These are phyloP conservation scores for Odontomachus brunneus DNA, from an alignment of 1,140 invertebrate species.

Conservation along the genomic window DNA sequence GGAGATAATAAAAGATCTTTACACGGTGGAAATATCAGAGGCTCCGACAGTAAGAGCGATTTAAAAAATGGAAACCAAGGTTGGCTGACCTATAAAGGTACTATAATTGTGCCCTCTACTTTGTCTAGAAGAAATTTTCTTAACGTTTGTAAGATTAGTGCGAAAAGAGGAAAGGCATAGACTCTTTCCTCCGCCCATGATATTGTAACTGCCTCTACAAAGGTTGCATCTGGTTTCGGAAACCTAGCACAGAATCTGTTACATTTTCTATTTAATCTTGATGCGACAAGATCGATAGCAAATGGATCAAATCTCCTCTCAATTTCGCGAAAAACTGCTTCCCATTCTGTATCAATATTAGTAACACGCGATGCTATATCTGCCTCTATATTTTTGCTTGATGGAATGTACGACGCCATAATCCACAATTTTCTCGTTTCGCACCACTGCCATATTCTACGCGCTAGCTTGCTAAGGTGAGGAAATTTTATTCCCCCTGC, in stretches of 20 bases:
- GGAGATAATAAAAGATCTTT: neutral
- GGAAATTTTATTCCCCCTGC: neutral
- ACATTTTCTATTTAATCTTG: no score
- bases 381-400: no score
- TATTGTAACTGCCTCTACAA: neutral
- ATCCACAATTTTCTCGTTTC: no score
- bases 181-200: neutral
- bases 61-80: conserved; percentile 24
- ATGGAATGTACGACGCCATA: no score
- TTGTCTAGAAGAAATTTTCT: neutral
- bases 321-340: conserved; percentile 3
- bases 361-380: no score
- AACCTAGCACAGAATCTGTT: no score
- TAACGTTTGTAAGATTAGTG: conserved; percentile 2
- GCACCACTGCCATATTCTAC: no score
- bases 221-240: no score
- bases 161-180: conserved; percentile 18
- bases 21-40: neutral
- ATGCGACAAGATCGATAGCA: no score
- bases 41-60: neutral
- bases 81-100: neutral
- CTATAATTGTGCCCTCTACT: neutral
- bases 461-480: no score
- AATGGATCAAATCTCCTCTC: neutral
- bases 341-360: neutral